These are phyloP conservation scores for Aphaenogaster rudis DNA, from an alignment of 1,140 invertebrate genomes.

Conservation along the genomic window DNA sequence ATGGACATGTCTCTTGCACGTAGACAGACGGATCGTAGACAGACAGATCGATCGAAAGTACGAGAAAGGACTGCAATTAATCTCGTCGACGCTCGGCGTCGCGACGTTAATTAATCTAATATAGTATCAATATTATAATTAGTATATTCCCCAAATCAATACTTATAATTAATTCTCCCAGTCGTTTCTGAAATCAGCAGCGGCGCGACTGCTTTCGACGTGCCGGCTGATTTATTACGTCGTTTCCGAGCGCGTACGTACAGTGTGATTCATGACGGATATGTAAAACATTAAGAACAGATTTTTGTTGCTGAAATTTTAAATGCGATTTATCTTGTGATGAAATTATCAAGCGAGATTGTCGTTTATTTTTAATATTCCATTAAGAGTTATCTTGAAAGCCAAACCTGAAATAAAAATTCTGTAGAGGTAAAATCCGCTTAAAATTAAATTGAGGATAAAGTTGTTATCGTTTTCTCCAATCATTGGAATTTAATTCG, in stretches of 20 bases:
- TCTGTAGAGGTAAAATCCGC: not conserved
- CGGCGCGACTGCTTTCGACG: slow-evolving; percentile 34
- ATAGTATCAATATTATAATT: slow-evolving; percentile 84
- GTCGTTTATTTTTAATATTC: slow-evolving; percentile 8
- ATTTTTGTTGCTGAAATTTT: slow-evolving; percentile 17
- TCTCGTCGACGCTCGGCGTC: slow-evolving; percentile 72
- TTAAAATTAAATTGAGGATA: not conserved
- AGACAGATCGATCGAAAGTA: slow-evolving; percentile 30
- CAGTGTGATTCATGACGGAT: slow-evolving; percentile 19
- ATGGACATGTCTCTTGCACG: slow-evolving; percentile 6
- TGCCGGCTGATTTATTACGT: slow-evolving; percentile 64
- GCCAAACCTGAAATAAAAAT: slow-evolving; percentile 7
- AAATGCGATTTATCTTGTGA: too few species aligned
- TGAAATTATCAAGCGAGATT: not conserved
- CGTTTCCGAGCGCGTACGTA: not conserved
- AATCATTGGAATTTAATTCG: not conserved
- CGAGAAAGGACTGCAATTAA: slow-evolving; percentile 77
- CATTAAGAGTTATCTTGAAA: not conserved
- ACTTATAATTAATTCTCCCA: slow-evolving; percentile 42
- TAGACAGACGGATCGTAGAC: slow-evolving; percentile 23
- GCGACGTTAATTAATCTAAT: slow-evolving; percentile 81
- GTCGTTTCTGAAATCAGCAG: slow-evolving; percentile 43
- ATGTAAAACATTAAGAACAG: slow-evolving; percentile 3
- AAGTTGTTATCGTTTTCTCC: not conserved
- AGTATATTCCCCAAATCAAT: slow-evolving; percentile 65